Conservation (phyloP, 2,888 invertebrate genomes). For the Empis livida region DNA sequence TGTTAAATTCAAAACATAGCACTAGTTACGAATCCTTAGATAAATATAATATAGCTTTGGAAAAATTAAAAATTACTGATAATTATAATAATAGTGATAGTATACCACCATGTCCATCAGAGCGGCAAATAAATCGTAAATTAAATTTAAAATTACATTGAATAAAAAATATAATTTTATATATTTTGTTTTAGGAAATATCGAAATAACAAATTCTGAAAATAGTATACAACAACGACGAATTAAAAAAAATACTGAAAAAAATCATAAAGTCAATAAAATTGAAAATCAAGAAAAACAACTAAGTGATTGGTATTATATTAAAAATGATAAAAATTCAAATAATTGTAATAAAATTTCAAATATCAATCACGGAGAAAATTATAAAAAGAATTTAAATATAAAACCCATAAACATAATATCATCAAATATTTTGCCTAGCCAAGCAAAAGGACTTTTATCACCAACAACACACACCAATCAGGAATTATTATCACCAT, state of each 20-base stretch:
- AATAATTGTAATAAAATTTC: not conserved
- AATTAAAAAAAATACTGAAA: not conserved
- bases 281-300: slow-evolving; percentile 14
- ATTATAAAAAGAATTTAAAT: not conserved
- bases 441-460: not conserved
- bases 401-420: slow-evolving; percentile 5
- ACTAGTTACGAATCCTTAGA: slow-evolving; percentile 21
- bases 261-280: not conserved
- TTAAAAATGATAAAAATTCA: slow-evolving; percentile 11
- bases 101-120: slow-evolving; percentile 10
- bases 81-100: slow-evolving; percentile 12
- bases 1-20: slow-evolving; percentile 12
- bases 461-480: not conserved
- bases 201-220: no score
- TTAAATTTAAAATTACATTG: no score
- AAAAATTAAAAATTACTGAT: slow-evolving; percentile 17
- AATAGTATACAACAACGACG: not conserved
- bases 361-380: not conserved
- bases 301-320: slow-evolving; percentile 22
- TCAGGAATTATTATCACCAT: slow-evolving; percentile 1
- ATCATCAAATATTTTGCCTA: not conserved
- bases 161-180: no score
- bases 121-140: not conserved
- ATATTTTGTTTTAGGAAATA: no score
- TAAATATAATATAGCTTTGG: slow-evolving; percentile 18